Evolutionary conservation across 1,140 invertebrate genomes (phyloP).

Genomic region (Mercenaria mercenaria): DNA sequence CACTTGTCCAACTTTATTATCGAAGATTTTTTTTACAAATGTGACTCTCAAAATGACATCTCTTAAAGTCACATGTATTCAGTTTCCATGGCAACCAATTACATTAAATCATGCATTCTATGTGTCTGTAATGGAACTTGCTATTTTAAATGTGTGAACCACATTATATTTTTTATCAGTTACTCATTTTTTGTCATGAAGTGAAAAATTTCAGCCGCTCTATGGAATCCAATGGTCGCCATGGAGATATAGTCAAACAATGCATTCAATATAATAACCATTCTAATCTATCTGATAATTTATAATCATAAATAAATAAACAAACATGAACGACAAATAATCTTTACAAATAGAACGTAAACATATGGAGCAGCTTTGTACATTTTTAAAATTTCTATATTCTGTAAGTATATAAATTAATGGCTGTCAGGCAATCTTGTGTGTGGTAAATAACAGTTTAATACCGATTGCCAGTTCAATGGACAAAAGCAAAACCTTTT

Average conservation of each 20-base stretch:
- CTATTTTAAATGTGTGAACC: neutral
- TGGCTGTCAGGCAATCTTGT: no score
- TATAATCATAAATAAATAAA: conserved; percentile 48
- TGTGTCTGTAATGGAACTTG: conserved; percentile 32
- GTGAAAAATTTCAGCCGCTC: conserved; percentile 15
- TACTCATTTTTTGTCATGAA: conserved; percentile 6
- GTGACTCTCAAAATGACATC: conserved; percentile 40
- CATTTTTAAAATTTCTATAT: neutral
- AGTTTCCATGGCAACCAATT: conserved; percentile 22
- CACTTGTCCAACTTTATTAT: conserved; percentile 46
- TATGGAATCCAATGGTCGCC: conserved; percentile 3
- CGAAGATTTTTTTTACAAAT: conserved; percentile 30
- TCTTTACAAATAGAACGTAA: conserved; percentile 20
- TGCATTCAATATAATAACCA: conserved; percentile 15
- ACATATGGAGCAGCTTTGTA: neutral
- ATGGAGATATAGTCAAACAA: conserved; percentile 18
- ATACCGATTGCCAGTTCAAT: no score
- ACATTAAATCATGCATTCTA: conserved; percentile 35
- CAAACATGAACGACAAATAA: conserved; percentile 43
- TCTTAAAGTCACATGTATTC: conserved; percentile 3
- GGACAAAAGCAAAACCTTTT: no score
- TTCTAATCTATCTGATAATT: conserved; percentile 31
- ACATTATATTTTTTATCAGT: neutral
- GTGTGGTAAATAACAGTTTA: no score
- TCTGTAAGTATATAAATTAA: neutral